Evolutionary conservation across 1,140 invertebrate genomes (phyloP).

Genomic region (Oryctes rhinoceros): DNA sequence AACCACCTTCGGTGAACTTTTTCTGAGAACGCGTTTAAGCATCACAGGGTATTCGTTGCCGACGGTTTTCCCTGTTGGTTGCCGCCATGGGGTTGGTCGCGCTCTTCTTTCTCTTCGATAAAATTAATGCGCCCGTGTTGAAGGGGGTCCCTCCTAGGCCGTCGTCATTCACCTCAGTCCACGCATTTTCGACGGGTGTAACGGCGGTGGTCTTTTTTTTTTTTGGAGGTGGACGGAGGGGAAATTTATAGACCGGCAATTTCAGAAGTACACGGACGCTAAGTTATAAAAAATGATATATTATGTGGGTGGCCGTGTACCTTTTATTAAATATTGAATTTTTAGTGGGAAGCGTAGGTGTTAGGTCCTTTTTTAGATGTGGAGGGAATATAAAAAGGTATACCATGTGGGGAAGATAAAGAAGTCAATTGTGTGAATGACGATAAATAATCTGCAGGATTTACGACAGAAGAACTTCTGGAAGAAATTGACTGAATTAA

Average conservation of each 20-base stretch:
- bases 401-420: no score
- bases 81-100: neutral
- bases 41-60: neutral
- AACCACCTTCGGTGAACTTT: conserved; percentile 55
- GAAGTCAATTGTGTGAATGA: no score
- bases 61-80: neutral
- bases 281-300: conserved; percentile 29
- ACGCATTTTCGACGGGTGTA: neutral
- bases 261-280: conserved; percentile 21
- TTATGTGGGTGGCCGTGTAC: conserved; percentile 9
- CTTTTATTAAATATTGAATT: conserved; percentile 24
- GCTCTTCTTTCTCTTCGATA: conserved; percentile 7
- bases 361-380: neutral
- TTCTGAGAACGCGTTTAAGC: conserved; percentile 36
- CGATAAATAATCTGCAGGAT: no score
- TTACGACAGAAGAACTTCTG: no score
- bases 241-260: conserved; percentile 19
- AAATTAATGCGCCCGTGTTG: conserved; percentile 16
- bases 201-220: conserved; percentile 16
- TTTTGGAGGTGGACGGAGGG: neutral
- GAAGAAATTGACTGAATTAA: no score
- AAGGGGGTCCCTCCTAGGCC: neutral
- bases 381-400: neutral
- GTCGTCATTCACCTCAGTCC: neutral
- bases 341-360: neutral